Conservation (phyloP, 1,140 invertebrate genomes). For the Habropoda laboriosa region DNA sequence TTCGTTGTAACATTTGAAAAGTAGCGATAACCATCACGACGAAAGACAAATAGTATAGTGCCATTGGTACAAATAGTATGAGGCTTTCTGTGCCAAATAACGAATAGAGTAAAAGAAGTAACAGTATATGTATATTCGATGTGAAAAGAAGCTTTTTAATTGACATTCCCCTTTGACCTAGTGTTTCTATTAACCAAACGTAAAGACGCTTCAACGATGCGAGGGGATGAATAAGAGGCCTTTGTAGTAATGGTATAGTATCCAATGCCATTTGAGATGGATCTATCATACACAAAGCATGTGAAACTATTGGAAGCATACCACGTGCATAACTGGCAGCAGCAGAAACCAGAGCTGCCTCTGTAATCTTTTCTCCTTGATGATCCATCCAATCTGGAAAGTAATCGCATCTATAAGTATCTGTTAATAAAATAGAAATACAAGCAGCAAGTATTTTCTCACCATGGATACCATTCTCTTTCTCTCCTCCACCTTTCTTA, state of each 20-base stretch:
- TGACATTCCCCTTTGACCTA: conserved; percentile 83
- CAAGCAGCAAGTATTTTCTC: conserved; percentile 11
- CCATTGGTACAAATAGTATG: conserved; percentile 85
- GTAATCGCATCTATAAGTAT: background rate
- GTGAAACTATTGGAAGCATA: conserved; percentile 88
- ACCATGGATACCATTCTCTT: conserved; percentile 65
- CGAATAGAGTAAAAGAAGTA: conserved; percentile 87
- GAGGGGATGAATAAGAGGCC: conserved; percentile 87
- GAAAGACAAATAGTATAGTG: conserved; percentile 88
- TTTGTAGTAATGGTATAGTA: conserved; percentile 86
- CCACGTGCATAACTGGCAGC: conserved; percentile 91
- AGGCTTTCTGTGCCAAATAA: conserved; percentile 86
- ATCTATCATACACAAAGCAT: conserved; percentile 87
- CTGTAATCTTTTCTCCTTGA: conserved; percentile 88
- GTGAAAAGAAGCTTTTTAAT: conserved; percentile 81
- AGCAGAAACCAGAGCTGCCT: conserved; percentile 90
- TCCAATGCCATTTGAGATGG: conserved; percentile 85
- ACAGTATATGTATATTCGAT: conserved; percentile 85
- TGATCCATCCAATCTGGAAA: conserved; percentile 78
- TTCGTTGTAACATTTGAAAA: conserved; percentile 89
- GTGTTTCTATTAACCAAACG: conserved; percentile 84
- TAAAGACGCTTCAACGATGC: conserved; percentile 87
- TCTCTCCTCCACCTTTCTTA: conserved; percentile 64
- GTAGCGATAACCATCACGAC: conserved; percentile 89
- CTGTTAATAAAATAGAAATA: background rate